phyloP scores from a whole-genome alignment of 2,888 invertebrate genomes.

The Plebejus melissa region DNA sequence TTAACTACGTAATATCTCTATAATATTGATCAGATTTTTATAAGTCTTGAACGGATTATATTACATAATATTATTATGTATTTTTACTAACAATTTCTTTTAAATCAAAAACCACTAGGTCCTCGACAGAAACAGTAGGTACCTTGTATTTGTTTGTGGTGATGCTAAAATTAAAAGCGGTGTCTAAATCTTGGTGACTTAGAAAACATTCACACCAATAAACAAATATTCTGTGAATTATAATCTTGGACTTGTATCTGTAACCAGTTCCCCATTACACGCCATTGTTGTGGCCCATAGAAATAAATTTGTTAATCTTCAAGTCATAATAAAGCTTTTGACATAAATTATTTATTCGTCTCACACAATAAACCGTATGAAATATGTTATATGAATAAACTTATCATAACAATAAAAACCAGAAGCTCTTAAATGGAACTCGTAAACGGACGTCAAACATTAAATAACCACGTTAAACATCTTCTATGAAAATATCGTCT shows the following conservation, averaged over 20 bases:
- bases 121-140: too few relatives aligned
- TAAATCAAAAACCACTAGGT: not conserved
- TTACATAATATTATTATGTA: too few relatives aligned
- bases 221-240: not conserved
- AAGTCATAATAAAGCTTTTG: slow-evolving; percentile 29
- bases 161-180: not conserved
- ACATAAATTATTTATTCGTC: slow-evolving; percentile 26
- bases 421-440: slow-evolving; percentile 31
- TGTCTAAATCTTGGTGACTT: not conserved
- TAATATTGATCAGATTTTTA: too few relatives aligned
- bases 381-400: slow-evolving; percentile 29
- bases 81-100: too few relatives aligned
- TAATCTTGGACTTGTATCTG: not conserved
- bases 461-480: slow-evolving; percentile 40
- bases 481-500: slow-evolving; percentile 36
- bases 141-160: not conserved
- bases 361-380: slow-evolving; percentile 27
- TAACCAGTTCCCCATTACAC: slow-evolving; percentile 12
- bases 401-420: slow-evolving; percentile 32
- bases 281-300: slow-evolving; percentile 3
- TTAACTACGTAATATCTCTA: too few relatives aligned
- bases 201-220: not conserved
- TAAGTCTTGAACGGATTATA: too few relatives aligned
- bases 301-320: slow-evolving; percentile 26
- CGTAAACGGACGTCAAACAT: slow-evolving; percentile 35